Evolutionary conservation across 2,113 vertebrate genomes (phyloP).

Genomic region (Hippocampus barbouri): DNA sequence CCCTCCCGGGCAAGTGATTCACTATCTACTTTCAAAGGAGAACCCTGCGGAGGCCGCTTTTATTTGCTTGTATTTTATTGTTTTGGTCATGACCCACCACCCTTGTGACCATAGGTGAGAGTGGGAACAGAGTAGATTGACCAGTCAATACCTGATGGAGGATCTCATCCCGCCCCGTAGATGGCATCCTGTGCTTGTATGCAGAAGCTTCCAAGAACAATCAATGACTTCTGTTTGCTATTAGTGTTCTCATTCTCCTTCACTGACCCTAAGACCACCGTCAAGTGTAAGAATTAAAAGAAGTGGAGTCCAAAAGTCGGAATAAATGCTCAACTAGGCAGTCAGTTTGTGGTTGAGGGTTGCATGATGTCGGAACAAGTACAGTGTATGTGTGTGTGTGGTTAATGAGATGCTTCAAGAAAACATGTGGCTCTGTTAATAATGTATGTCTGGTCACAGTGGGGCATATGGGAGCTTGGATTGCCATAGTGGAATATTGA

Average conservation of each 20-base stretch:
- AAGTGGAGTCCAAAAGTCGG: neutral
- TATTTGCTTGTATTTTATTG: too few species aligned
- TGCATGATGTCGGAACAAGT: neutral
- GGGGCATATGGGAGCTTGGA: constrained; percentile 54
- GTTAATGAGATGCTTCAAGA: constrained; percentile 47
- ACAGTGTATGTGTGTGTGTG: constrained; percentile 7
- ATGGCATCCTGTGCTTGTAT: constrained; percentile 12
- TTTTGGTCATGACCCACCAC: too few species aligned
- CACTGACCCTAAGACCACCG: constrained; percentile 44
- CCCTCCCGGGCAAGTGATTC: too few species aligned
- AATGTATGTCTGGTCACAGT: constrained; percentile 66
- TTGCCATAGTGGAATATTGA: constrained; percentile 62
- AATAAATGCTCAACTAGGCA: neutral
- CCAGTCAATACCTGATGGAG: too few species aligned
- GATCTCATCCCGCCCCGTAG: too few species aligned
- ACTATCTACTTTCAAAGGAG: too few species aligned
- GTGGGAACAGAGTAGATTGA: too few species aligned
- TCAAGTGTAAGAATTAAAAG: constrained; percentile 1
- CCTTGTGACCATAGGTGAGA: too few species aligned
- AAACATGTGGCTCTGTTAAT: constrained; percentile 56
- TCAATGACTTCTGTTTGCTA: constrained; percentile 52
- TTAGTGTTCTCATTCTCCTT: constrained; percentile 44
- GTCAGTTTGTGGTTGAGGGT: neutral
- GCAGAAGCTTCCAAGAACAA: constrained; percentile 33
- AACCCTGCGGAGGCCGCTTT: too few species aligned